Percentiles rank a stretch among this genome's conserved stretches.
phyloP scores from a whole-genome alignment of 2,113 vertebrate genomes.

The Seriola aureovittata region DNA sequence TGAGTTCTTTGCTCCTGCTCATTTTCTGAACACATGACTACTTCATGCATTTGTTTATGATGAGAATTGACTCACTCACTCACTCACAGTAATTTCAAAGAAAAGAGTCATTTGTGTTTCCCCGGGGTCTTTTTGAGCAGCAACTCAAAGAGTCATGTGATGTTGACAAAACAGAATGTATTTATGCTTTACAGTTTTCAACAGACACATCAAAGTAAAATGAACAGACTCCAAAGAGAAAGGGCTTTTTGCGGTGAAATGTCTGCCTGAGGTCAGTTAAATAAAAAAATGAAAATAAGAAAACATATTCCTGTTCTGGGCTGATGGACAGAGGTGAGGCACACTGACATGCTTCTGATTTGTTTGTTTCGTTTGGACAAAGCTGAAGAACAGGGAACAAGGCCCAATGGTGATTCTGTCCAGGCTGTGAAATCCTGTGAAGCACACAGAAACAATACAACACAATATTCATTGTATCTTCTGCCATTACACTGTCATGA shows the following conservation, averaged over 20 bases:
- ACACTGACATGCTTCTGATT: constrained; percentile 51
- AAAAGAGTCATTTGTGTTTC: constrained; percentile 6
- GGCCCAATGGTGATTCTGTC: constrained; percentile 43
- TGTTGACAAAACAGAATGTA: constrained; percentile 46
- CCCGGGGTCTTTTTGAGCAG: constrained; percentile 31
- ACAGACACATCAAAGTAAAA: constrained; percentile 44
- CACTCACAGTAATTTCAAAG: constrained; percentile 27
- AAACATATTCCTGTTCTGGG: constrained; percentile 34
- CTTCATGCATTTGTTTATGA: constrained; percentile 52
- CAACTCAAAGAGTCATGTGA: constrained; percentile 53
- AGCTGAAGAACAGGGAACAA: constrained; percentile 45
- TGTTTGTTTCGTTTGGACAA: constrained; percentile 67
- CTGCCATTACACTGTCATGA: constrained; percentile 57
- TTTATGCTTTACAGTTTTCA: constrained; percentile 46
- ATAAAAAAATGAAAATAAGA: constrained; percentile 14
- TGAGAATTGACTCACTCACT: constrained; percentile 39
- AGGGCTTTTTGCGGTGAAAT: constrained; percentile 26
- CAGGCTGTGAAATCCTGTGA: constrained; percentile 46
- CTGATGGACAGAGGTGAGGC: constrained; percentile 46
- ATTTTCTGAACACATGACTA: constrained; percentile 25
- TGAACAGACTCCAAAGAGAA: constrained; percentile 26
- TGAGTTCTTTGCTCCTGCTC: constrained; percentile 19
- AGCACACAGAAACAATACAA: constrained; percentile 7
- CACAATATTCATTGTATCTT: constrained; percentile 22
- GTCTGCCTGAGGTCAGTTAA: constrained; percentile 57